Percentiles rank a stretch among this genome's conserved stretches.
These are phyloP conservation scores for Eurystomus glaucurus DNA, from an alignment of 2,797 vertebrate genomes.

Conservation along the genomic window DNA sequence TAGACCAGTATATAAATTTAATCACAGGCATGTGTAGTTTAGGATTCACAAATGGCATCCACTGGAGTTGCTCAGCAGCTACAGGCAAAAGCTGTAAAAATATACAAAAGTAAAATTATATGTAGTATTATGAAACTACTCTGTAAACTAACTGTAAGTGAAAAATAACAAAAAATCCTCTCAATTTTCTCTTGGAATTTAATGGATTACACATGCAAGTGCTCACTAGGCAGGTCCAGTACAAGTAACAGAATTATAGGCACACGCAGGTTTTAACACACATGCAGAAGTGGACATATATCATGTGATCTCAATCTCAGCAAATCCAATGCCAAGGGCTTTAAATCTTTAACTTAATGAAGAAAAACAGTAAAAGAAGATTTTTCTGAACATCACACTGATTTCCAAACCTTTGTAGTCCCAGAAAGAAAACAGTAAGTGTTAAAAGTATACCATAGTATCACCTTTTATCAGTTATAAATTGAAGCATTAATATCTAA, in stretches of 20 bases:
- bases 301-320: not conserved
- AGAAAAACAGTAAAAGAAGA: not conserved
- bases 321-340: not conserved
- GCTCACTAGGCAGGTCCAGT: not conserved
- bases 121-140: not conserved
- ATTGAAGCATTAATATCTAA: not conserved
- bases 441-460: not conserved
- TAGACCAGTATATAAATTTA: slow-evolving; percentile 87
- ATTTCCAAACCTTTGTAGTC: not conserved
- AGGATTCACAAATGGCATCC: slow-evolving; percentile 80
- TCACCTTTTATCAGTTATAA: not conserved
- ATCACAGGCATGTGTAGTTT: slow-evolving; percentile 86
- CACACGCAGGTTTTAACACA: not conserved
- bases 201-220: not conserved
- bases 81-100: slow-evolving; percentile 87
- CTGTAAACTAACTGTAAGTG: not conserved
- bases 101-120: not conserved
- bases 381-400: not conserved
- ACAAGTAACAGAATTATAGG: not conserved
- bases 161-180: not conserved
- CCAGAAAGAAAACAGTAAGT: not conserved
- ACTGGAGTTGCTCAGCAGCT: slow-evolving; percentile 89
- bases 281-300: not conserved
- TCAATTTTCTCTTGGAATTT: not conserved
- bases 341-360: not conserved